Evolutionary conservation across 2,113 vertebrate genomes (phyloP).

Genomic region (Mungos mungo): DNA sequence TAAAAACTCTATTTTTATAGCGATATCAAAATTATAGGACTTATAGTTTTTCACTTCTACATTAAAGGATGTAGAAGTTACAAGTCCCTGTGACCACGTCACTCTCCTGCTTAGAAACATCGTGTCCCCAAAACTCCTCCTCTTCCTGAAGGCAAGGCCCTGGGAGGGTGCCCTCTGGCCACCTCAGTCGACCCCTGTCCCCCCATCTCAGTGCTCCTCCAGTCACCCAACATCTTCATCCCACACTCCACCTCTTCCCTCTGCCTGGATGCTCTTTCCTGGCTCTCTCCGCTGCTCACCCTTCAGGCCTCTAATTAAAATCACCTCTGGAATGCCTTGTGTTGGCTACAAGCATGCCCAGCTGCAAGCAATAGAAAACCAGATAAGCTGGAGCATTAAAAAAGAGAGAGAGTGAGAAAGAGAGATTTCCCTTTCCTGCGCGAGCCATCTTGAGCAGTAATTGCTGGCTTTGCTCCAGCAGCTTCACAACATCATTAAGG

Average conservation of each 20-base stretch:
- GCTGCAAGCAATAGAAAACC: background rate
- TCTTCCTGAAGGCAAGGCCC: background rate
- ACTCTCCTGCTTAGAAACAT: background rate
- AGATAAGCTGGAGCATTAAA: background rate
- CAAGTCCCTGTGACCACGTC: background rate
- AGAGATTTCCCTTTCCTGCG: background rate
- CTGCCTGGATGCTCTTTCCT: background rate
- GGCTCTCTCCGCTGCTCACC: background rate
- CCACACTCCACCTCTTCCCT: background rate
- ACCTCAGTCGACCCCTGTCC: accelerated
- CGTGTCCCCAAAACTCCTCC: background rate
- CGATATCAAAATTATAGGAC: background rate
- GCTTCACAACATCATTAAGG: background rate
- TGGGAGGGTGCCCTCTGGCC: background rate
- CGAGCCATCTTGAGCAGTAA: background rate
- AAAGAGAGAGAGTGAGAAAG: background rate
- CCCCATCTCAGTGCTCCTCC: background rate
- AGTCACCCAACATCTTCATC: background rate
- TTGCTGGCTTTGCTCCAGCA: background rate
- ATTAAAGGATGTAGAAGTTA: background rate
- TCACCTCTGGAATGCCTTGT: background rate
- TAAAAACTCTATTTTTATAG: background rate
- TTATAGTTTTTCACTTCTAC: background rate
- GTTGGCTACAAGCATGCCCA: background rate
- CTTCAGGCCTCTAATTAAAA: background rate